phyloP scores from a whole-genome alignment of 2,888 invertebrate species.

The Pollenia amentaria region DNA sequence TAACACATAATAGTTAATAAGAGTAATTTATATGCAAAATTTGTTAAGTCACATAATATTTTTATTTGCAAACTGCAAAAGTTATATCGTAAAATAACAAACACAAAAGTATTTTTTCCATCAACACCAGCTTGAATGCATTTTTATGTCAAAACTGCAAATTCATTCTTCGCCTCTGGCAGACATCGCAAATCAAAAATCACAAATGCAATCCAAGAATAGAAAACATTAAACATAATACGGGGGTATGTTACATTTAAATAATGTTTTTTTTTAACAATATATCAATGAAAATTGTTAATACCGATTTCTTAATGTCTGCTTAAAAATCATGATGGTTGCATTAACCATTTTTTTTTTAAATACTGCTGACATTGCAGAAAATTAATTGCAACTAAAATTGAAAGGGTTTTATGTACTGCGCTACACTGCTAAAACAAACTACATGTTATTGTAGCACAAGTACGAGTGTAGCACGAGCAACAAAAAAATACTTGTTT shows the following conservation, averaged over 20 bases:
- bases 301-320: background rate
- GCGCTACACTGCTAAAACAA: background rate
- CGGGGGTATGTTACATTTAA: constrained; percentile 50
- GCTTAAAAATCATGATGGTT: background rate
- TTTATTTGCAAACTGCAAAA: background rate
- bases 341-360: background rate
- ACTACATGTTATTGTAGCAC: too few species aligned
- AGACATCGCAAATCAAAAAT: constrained; percentile 8
- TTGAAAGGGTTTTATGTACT: constrained; percentile 20
- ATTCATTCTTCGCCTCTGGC: constrained; percentile 30
- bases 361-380: constrained; percentile 9
- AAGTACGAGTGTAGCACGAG: background rate
- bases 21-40: constrained; percentile 63
- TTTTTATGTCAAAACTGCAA: constrained; percentile 50
- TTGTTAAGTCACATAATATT: constrained; percentile 61
- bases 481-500: constrained; percentile 32
- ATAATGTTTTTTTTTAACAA: constrained; percentile 32
- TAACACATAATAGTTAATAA: constrained; percentile 23
- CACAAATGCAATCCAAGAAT: background rate
- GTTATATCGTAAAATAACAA: background rate
- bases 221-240: constrained; percentile 12
- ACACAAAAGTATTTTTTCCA: background rate
- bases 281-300: constrained; percentile 2
- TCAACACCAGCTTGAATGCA: constrained; percentile 37
- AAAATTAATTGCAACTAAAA: constrained; percentile 1